Evolutionary conservation across 1,140 invertebrate genomes (phyloP), one percentile per base, ranked within the genome.

Genomic region (Drosophila ohnishii): DNA sequence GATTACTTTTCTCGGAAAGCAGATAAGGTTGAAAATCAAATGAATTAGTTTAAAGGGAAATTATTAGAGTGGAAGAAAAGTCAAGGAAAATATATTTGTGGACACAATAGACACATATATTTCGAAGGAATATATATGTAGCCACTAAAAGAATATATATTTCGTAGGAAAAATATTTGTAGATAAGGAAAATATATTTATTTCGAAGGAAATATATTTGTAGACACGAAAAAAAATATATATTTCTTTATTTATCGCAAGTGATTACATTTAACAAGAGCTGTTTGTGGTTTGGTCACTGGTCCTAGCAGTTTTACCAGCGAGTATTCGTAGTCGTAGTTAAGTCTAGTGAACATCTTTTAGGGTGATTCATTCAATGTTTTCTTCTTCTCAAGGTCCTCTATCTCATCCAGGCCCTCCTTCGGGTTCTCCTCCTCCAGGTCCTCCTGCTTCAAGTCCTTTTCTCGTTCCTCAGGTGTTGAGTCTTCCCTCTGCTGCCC

Each of bases 261-360:
- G 14, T 11, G 25, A 25, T 28, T 51, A 30, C 7, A 53, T 35
- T 35, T 40, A 34, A 42, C 65, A 71, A 48, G 30, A 71, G 44
- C 3, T 34, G 14, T 30, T 3, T 45, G 8, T 39, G 16, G 6
- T 28, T 37, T 10, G 34, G 32, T 69, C 42, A 28, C 59, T 55
- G 50, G 63, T 50, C 53, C 66, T 58, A 59, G 58, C 51, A 77
- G 75, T 60, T 67, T 58, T 39, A 51, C 69, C 40, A 64, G 80
- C 77, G 66, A 73, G 73, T 77, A 63, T 62, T 84, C 48, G 56
- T 65, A 65, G 19, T 70, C 32, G 48, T 55, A 55, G 22, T 63
- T 59, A 72, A 62, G 39, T 69, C 55, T 83, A 83, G 65, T 80
- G 80, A 83, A 84, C 80, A 80, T 76, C n/a, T 67, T 84, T 79